phyloP scores from a whole-genome alignment of 1,140 invertebrate genomes.

The Littorina saxatilis region DNA sequence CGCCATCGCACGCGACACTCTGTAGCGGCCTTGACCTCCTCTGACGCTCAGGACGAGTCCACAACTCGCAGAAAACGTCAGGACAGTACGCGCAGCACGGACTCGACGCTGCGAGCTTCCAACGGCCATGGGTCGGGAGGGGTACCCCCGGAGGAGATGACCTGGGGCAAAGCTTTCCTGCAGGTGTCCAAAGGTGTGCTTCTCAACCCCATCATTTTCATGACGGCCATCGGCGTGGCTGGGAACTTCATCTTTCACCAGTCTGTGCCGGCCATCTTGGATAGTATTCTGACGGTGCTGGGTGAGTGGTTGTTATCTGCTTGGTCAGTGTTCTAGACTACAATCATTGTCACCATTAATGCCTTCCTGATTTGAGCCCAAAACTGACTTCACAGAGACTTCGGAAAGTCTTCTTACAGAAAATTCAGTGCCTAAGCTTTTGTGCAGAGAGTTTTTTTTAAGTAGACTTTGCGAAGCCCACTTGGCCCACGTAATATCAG shows the following conservation, averaged over 20 bases:
- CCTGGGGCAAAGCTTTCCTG: slow-evolving; percentile 36
- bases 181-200: slow-evolving; percentile 82
- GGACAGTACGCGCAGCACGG: background rate
- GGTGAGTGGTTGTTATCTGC: slow-evolving; percentile 64
- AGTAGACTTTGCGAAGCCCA: too few relatives aligned
- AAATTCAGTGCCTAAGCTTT: too few relatives aligned
- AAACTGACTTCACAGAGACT: too few relatives aligned
- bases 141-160: background rate
- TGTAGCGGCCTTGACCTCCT: background rate
- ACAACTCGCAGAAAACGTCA: background rate
- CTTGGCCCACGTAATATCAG: too few relatives aligned
- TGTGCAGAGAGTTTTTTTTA: too few relatives aligned
- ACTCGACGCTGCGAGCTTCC: background rate
- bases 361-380: too few relatives aligned
- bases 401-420: too few relatives aligned
- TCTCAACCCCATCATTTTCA: slow-evolving; percentile 92
- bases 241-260: slow-evolving; percentile 90
- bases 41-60: background rate
- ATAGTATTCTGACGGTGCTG: slow-evolving; percentile 84
- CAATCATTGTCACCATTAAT: background rate
- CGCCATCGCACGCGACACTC: slow-evolving; percentile 78
- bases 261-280: slow-evolving; percentile 84
- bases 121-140: background rate
- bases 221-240: slow-evolving; percentile 93
- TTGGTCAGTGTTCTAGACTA: too few relatives aligned